Evolutionary conservation across 2,113 vertebrate species (phyloP).

Genomic region (Periophthalmodon schlosseri): DNA sequence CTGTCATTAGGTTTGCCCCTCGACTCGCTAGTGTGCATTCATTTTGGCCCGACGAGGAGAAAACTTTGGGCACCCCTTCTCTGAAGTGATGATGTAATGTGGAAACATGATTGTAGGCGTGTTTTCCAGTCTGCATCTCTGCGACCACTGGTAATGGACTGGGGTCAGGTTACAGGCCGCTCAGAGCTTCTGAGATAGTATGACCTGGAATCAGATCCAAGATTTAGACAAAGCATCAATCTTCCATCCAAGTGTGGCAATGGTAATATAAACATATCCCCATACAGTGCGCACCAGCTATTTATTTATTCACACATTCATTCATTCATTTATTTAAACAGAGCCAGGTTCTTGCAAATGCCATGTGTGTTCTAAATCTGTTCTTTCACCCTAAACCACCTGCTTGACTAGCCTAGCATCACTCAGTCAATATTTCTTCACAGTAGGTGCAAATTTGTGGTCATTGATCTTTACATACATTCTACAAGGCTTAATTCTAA

Average conservation of each 20-base stretch:
- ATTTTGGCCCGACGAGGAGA: no score
- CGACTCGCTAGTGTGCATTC: no score
- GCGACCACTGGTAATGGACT: constrained; percentile 1
- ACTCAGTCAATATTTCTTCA: neutral
- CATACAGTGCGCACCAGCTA: neutral
- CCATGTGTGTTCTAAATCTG: neutral
- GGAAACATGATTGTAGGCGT: neutral
- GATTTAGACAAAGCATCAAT: neutral
- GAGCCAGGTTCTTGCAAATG: no score
- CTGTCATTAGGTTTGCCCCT: no score
- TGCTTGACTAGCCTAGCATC: neutral
- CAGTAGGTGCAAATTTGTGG: neutral
- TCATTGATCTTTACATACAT: neutral
- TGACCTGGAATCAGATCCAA: constrained; percentile 1
- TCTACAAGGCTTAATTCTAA: neutral
- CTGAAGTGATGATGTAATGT: neutral
- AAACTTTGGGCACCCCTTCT: neutral
- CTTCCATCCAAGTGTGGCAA: neutral
- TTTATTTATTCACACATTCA: neutral
- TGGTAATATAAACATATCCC: neutral
- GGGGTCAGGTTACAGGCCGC: neutral
- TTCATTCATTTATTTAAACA: no score
- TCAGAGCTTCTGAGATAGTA: neutral
- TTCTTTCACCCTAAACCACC: no score
- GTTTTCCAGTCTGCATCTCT: neutral